These are phyloP conservation scores for Frieseomelitta varia DNA, from an alignment of 1,140 invertebrate genomes.

Conservation along the genomic window DNA sequence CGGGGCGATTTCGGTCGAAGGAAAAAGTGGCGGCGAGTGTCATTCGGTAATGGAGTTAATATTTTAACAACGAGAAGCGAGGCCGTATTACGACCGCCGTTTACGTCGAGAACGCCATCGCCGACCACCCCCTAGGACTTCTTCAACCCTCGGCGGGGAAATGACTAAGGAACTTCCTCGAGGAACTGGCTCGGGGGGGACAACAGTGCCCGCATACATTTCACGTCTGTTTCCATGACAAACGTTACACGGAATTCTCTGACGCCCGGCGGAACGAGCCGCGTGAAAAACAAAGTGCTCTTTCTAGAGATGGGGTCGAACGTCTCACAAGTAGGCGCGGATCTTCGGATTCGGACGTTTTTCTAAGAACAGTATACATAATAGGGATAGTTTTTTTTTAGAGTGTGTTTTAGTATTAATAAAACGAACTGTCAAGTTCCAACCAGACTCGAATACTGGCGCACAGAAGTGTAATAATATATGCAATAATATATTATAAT, in stretches of 20 bases:
- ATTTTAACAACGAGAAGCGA: conserved; percentile 53
- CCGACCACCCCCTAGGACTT: not conserved
- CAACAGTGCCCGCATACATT: conserved; percentile 63
- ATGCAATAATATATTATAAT: too few species aligned
- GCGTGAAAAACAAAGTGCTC: conserved; percentile 65
- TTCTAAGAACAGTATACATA: too few species aligned
- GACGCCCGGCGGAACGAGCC: conserved; percentile 60
- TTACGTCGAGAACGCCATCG: conserved; percentile 21
- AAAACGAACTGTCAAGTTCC: too few species aligned
- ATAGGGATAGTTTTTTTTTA: too few species aligned
- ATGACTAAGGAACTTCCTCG: conserved; percentile 58
- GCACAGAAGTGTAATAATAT: too few species aligned
- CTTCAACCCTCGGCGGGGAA: conserved; percentile 17
- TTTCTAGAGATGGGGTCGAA: not conserved
- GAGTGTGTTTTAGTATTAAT: too few species aligned
- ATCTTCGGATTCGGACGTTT: too few species aligned
- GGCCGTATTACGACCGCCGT: conserved; percentile 38
- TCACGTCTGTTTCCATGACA: conserved; percentile 69
- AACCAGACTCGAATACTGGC: too few species aligned
- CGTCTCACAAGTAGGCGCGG: too few species aligned
- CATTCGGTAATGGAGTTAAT: conserved; percentile 67
- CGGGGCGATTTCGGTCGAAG: conserved; percentile 61
- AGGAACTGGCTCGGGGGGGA: conserved; percentile 35
- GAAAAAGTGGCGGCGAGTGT: conserved; percentile 47
- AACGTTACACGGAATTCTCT: conserved; percentile 63